Base-by-base conservation (phyloP, 2,888 invertebrate species). In the Ommatoiulus sabulosus region DNA sequence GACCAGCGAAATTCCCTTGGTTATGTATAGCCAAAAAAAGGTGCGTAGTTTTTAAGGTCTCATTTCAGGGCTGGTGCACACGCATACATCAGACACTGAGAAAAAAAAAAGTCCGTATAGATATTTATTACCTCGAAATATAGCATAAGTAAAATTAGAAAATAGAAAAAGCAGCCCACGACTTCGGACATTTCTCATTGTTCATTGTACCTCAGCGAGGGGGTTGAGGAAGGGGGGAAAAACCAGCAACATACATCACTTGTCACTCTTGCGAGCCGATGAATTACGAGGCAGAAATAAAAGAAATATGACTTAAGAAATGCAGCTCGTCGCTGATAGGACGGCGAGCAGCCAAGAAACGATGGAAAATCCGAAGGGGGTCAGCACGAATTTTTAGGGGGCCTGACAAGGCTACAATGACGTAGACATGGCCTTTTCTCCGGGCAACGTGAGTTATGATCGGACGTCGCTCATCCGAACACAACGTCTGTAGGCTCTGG, bases 121-220 rank as follows among this genome's bases (percentile, higher is more conserved):
- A 80, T 80, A 80, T 80, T 80, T 80, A 80, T 80, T 80, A 80
- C 80, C 80, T 80, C 24, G 80, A 80, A 80, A 80, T 80, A 80
- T 80, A 80, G 80, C 80, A 80, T 80, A 80, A 80, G 80, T 80
- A 80, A 80, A 80, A 80, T 80, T 80, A 80, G 80, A 80, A 80
- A 35, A 80, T 80, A 35, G 80, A 80, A 80, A 72, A 72, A 63
- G 72, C 72, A 8, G 72, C 80, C 80, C 80, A 80, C 80, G 80
- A 80, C 80, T 80, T 80, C 80, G 80, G 80, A 80, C 80, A 80
- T 80, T 80, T 80, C 24, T 80, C 80, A 80, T 80, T 80, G 80
- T 80, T 80, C 80, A 80, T 80, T 80, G 80, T 80, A 80, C 80
- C 80, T 35, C 80, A 10, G 35, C 35, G 35, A 80, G 80, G 80